Conservation (phyloP, 2,888 invertebrate genomes). For the Troides aeacus region DNA sequence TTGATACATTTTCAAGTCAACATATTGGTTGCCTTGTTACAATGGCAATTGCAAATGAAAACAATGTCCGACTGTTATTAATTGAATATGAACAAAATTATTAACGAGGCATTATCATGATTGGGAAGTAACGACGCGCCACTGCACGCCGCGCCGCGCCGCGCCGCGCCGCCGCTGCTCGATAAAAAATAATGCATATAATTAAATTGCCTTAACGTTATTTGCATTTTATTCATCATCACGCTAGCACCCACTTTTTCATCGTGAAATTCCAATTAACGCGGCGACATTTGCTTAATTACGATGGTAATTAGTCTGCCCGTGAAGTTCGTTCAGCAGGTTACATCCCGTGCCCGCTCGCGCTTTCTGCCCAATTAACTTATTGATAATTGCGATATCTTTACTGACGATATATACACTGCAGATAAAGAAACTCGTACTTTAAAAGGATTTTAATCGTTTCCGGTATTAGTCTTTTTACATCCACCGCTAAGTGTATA, state of each 20-base stretch:
- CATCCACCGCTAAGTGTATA: too few relatives aligned
- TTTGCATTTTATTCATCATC: slow-evolving; percentile 63
- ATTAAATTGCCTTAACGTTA: slow-evolving; percentile 41
- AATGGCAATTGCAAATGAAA: slow-evolving; percentile 19
- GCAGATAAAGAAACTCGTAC: background rate
- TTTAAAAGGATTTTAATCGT: background rate
- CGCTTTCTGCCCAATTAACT: slow-evolving; percentile 28
- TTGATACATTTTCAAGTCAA: slow-evolving; percentile 19
- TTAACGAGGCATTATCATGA: slow-evolving; percentile 30
- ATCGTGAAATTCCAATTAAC: slow-evolving; percentile 56
- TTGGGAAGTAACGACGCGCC: slow-evolving; percentile 11
- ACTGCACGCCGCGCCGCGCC: background rate
- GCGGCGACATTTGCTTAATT: slow-evolving; percentile 59
- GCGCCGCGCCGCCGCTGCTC: slow-evolving; percentile 1
- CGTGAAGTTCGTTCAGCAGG: slow-evolving; percentile 35
- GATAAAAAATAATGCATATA: slow-evolving; percentile 24
- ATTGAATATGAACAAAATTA: slow-evolving; percentile 28
- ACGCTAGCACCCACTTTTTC: slow-evolving; percentile 61
- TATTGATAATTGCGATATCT: slow-evolving; percentile 34
- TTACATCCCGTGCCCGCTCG: slow-evolving; percentile 30
- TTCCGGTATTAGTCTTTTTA: background rate
- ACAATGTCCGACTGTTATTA: slow-evolving; percentile 19
- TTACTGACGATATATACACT: slow-evolving; percentile 9
- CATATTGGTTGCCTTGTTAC: slow-evolving; percentile 17
- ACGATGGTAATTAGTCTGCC: slow-evolving; percentile 60